phyloP scores from a whole-genome alignment of 1,140 invertebrate species.

The Drosophila setifemur region DNA sequence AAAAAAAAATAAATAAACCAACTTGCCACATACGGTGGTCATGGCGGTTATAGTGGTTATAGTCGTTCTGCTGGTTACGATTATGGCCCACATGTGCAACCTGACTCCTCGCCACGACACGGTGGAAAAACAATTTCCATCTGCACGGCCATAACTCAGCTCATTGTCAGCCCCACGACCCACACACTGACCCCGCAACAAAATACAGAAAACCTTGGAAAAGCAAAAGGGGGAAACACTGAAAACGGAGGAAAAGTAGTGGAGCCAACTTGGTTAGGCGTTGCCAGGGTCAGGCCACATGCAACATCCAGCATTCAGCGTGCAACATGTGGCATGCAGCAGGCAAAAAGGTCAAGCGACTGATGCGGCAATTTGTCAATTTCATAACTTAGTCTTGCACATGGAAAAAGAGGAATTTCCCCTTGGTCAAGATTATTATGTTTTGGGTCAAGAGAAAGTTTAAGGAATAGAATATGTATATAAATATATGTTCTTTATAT shows the following conservation, averaged over 20 bases:
- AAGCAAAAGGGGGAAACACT: too few species aligned
- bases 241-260: conserved; percentile 4
- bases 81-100: conserved; percentile 47
- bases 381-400: conserved; percentile 53
- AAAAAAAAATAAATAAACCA: too few species aligned
- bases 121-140: conserved; percentile 73
- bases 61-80: conserved; percentile 12
- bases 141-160: conserved; percentile 71
- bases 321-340: conserved; percentile 17
- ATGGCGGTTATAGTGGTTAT: conserved; percentile 27
- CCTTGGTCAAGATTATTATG: too few species aligned
- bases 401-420: neutral
- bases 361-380: conserved; percentile 76
- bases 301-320: conserved; percentile 17
- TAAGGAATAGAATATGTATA: neutral
- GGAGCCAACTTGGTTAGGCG: conserved; percentile 51
- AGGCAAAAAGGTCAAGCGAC: conserved; percentile 51
- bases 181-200: conserved; percentile 63
- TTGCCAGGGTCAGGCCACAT: conserved; percentile 59
- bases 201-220: conserved; percentile 12
- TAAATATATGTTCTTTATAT: neutral
- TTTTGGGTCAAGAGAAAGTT: neutral
- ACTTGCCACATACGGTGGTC: conserved; percentile 34
- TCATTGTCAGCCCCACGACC: conserved; percentile 69
- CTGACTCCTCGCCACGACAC: conserved; percentile 38